Percentiles rank a stretch among this genome's conserved stretches.
Conservation (phyloP, 2,888 invertebrate genomes). For the Silvanus unidentatus region DNA sequence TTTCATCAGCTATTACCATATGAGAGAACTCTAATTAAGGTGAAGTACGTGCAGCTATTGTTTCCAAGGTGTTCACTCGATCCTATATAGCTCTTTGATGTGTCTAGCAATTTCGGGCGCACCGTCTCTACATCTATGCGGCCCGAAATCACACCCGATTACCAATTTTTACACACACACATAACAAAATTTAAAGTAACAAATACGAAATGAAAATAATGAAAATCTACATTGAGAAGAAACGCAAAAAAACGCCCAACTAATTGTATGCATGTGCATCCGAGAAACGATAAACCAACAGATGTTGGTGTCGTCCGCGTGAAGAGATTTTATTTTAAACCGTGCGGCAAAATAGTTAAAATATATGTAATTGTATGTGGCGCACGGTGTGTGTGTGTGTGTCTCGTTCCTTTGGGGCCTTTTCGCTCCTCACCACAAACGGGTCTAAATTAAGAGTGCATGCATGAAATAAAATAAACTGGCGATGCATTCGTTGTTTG, state of each 20-base stretch:
- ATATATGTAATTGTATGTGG: conserved; percentile 39
- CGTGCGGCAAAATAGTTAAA: conserved; percentile 33
- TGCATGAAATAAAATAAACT: conserved; percentile 34
- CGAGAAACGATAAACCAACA: conserved; percentile 23
- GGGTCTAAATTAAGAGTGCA: conserved; percentile 23
- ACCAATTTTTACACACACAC: too few relatives aligned
- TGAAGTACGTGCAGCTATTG: too few relatives aligned
- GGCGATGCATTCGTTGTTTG: conserved; percentile 38
- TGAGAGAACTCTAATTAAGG: conserved; percentile 48
- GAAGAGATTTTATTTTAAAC: conserved; percentile 33
- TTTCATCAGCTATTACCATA: conserved; percentile 48
- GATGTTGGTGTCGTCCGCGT: conserved; percentile 29
- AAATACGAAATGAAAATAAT: not conserved
- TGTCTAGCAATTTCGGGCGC: too few relatives aligned
- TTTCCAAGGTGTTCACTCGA: too few relatives aligned
- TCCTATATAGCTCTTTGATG: too few relatives aligned
- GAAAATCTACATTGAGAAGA: too few relatives aligned
- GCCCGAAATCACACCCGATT: too few relatives aligned
- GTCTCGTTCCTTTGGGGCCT: conserved; percentile 25
- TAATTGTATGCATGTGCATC: conserved; percentile 33
- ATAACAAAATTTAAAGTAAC: too few relatives aligned
- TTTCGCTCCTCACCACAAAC: conserved; percentile 24
- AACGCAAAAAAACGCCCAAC: conserved; percentile 23
- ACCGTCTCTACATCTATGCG: too few relatives aligned
- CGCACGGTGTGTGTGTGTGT: conserved; percentile 19